A percentile compares a stretch with the other conserved stretches of the same genome.
phyloP scores from a whole-genome alignment of 2,797 vertebrate species.

The Chaunax sp. region DNA sequence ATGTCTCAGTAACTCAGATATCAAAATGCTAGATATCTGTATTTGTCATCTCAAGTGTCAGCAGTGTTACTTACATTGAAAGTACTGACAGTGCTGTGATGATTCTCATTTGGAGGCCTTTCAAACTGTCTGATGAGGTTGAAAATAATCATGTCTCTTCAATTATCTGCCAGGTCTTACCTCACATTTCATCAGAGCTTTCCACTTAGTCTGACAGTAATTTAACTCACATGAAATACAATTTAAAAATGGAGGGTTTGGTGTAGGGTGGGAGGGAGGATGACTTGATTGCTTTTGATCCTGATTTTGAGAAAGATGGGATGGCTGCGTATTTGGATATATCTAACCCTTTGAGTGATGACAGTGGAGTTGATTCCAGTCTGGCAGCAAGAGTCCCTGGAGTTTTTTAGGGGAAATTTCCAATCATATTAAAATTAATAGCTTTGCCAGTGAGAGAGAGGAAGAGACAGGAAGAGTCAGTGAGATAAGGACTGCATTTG shows the following conservation, averaged over 20 bases:
- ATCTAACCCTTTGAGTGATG: conserved; percentile 26
- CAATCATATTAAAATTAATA: conserved; percentile 67
- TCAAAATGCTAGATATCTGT: conserved; percentile 11
- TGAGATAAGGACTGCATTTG: too few species aligned
- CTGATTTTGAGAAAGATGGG: conserved; percentile 32
- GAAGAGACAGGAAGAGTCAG: not conserved
- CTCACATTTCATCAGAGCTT: conserved; percentile 54
- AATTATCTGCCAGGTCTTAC: conserved; percentile 45
- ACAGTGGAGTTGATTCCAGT: conserved; percentile 30
- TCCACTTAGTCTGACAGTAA: conserved; percentile 43
- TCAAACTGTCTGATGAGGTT: conserved; percentile 39
- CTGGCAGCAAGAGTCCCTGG: conserved; percentile 28
- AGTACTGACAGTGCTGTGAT: conserved; percentile 31
- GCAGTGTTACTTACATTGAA: conserved; percentile 32
- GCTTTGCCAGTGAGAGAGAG: conserved; percentile 14
- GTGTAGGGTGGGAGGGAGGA: not conserved
- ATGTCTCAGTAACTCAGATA: conserved; percentile 14
- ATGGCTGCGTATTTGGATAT: conserved; percentile 6
- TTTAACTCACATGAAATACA: conserved; percentile 57
- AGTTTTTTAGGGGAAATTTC: conserved; percentile 51
- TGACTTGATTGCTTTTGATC: conserved; percentile 49
- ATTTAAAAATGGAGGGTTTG: conserved; percentile 25
- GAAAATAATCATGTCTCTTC: conserved; percentile 50
- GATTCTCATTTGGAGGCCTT: conserved; percentile 46
- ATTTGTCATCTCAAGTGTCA: conserved; percentile 23